Conservation (phyloP, 2,888 invertebrate species). For the Holacanthella duospinosa region DNA sequence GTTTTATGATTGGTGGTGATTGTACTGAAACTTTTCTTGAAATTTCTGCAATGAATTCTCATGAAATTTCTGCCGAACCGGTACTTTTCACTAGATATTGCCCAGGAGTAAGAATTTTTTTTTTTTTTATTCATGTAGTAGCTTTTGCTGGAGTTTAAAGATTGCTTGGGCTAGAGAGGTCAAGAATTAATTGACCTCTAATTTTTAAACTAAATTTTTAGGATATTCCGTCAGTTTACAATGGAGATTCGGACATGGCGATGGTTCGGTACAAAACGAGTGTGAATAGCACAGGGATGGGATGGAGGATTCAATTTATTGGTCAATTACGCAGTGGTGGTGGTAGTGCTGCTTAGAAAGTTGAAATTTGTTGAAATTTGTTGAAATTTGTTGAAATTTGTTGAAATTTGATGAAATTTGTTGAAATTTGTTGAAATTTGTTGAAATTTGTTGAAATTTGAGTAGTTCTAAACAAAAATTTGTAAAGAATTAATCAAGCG, state of each 20-base stretch:
- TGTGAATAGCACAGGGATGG: constrained; percentile 58
- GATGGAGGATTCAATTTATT: constrained; percentile 47
- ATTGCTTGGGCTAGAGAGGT: neutral
- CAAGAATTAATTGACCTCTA: neutral
- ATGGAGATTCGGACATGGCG: constrained; percentile 48
- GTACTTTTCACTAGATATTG: constrained; percentile 42
- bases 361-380: too few species aligned
- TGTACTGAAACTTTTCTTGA: constrained; percentile 58
- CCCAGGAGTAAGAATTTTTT: constrained; percentile 42
- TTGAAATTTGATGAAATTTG: too few species aligned
- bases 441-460: too few species aligned
- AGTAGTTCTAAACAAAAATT: too few species aligned
- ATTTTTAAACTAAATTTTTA: constrained; percentile 41
- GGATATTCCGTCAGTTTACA: constrained; percentile 50
- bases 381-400: too few species aligned
- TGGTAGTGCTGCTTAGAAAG: neutral
- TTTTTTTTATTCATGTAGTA: constrained; percentile 6
- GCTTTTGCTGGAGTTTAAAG: too few species aligned
- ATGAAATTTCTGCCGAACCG: constrained; percentile 39
- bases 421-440: too few species aligned
- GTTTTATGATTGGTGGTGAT: constrained; percentile 54
- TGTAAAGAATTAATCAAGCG: too few species aligned
- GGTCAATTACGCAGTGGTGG: neutral
- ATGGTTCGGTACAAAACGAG: constrained; percentile 55
- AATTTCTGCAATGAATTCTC: constrained; percentile 47